A percentile compares a stretch with the other conserved stretches of the same genome.
Conservation (phyloP, 2,888 invertebrate genomes). For the Cerastoderma edule region DNA sequence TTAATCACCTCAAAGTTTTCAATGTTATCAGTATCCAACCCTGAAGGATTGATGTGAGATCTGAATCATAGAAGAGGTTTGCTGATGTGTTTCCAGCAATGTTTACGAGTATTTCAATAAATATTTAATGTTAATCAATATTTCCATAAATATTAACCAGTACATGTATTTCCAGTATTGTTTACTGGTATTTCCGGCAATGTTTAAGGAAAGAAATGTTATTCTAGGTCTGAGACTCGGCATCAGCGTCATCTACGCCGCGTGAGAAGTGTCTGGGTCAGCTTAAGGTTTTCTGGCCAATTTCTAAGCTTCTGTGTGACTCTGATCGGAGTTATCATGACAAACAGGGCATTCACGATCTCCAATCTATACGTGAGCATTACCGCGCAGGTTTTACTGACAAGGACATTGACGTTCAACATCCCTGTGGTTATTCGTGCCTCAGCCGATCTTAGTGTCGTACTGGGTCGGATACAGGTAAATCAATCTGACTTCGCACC, state of each 20-base stretch:
- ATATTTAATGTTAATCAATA: too few relatives aligned
- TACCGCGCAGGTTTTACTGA: neutral
- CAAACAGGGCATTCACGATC: neutral
- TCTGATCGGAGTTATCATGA: conserved; percentile 6
- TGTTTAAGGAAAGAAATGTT: too few relatives aligned
- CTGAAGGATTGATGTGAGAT: too few relatives aligned
- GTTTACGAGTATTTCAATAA: too few relatives aligned
- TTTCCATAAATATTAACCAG: too few relatives aligned
- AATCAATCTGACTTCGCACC: neutral
- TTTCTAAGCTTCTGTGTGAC: conserved; percentile 26
- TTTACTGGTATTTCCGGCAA: too few relatives aligned
- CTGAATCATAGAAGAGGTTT: too few relatives aligned
- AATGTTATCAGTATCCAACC: too few relatives aligned
- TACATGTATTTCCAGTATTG: too few relatives aligned
- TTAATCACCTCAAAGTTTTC: too few relatives aligned
- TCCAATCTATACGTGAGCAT: conserved; percentile 12
- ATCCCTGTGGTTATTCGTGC: conserved; percentile 11
- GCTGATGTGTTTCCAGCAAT: too few relatives aligned
- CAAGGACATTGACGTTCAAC: conserved; percentile 3
- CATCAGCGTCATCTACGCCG: neutral
- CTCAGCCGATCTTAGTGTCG: conserved; percentile 17
- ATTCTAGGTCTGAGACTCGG: conserved; percentile 33
- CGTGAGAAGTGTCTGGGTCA: conserved; percentile 14
- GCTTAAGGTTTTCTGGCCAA: conserved; percentile 26
- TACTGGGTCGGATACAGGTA: conserved; percentile 10